A percentile compares a stretch with the other conserved stretches of the same genome.
Conservation (phyloP, 2,888 invertebrate species). For the Pelosia muscerda region DNA sequence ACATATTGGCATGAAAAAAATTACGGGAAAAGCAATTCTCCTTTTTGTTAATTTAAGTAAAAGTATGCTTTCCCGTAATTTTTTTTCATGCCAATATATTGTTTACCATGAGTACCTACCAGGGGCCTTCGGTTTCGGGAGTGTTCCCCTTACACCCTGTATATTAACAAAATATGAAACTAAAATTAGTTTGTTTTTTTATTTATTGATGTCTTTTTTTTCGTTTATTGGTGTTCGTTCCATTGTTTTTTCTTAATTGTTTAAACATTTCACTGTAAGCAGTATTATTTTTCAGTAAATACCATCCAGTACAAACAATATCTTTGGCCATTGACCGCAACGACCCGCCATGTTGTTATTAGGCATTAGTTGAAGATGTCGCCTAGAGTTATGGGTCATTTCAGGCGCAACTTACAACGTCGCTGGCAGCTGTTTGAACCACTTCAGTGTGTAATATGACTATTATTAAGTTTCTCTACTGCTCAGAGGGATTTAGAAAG, state of each 20-base stretch:
- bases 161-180: too few relatives aligned
- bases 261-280: background rate
- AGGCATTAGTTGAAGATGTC: constrained; percentile 60
- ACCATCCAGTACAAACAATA: background rate
- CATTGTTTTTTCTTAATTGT: too few relatives aligned
- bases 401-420: constrained; percentile 45
- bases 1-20: too few relatives aligned
- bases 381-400: constrained; percentile 64
- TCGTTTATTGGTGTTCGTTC: too few relatives aligned
- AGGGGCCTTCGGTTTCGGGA: too few relatives aligned
- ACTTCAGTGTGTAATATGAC: constrained; percentile 38
- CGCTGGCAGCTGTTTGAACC: constrained; percentile 55
- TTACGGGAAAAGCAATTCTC: too few relatives aligned
- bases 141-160: too few relatives aligned
- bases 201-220: background rate
- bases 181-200: too few relatives aligned
- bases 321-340: constrained; percentile 40
- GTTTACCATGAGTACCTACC: too few relatives aligned
- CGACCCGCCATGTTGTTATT: constrained; percentile 54
- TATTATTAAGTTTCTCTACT: constrained; percentile 69
- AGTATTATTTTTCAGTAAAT: background rate
- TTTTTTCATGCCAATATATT: too few relatives aligned
- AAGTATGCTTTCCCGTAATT: too few relatives aligned
- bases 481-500: constrained; percentile 12
- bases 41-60: too few relatives aligned